Base-by-base conservation (phyloP, 2,888 invertebrate genomes). In the Augiades crinisus region DNA sequence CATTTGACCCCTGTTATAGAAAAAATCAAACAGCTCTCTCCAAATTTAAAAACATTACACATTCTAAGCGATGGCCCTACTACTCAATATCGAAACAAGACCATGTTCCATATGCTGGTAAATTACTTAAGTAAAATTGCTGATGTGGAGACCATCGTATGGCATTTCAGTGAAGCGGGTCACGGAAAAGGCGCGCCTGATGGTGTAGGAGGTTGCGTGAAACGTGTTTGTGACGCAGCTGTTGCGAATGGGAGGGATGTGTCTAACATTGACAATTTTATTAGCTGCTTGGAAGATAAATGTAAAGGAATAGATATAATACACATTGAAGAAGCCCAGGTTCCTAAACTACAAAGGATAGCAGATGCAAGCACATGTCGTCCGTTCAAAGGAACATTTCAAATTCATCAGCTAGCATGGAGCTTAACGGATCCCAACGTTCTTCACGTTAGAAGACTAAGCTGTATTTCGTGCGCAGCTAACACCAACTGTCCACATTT, bases 21-120 rank as follows among this genome's bases (percentile, higher is more conserved):
- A 19, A 38, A 1, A 21, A 44, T 41, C 16, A 44, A 43, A 5
- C 1, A 13, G n/a, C 6, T 17, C 8, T 8, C 16, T n/a, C 51
- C 43, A 13, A 16, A 24, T 13, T 37, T 51, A 14, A 21, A 44
- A 10, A 27, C 14, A 2, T 7, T 46, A 6, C 34, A 53, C 33
- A 17, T 41, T 34, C 13, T 46, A 10, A 46, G 45, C 19, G 52
- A 52, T 19, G 45, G 45, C 6, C 46, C 52, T 1, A 16, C 34
- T 1, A 16, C 34, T 6, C 53, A 53, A 27, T 53, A 53, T 16
- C 24, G 53, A 12, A 46, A 53, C 8, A 47, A 53, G 14, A 41
- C 41, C 1, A 53, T 38, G 45, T 53, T 53, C 16, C 12, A 22
- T 31, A 10, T 52, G 22, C 36, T 10, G 21, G 21, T 2, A 12